These are phyloP conservation scores for Heterohyrax brucei DNA, from an alignment of 2,797 vertebrate species.

Conservation along the genomic window DNA sequence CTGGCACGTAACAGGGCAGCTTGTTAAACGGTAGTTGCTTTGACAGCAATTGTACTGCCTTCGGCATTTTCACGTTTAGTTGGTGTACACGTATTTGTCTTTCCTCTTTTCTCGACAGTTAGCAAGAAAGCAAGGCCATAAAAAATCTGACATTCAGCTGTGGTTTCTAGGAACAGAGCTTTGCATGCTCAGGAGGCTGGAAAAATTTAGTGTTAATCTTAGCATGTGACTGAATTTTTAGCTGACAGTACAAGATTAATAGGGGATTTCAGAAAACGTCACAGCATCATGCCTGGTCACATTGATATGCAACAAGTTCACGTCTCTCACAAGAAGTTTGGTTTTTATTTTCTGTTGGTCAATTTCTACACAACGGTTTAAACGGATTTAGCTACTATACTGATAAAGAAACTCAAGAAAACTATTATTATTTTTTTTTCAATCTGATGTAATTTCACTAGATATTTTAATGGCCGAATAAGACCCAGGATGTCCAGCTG, in stretches of 20 bases:
- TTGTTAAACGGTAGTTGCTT: constrained; percentile 14
- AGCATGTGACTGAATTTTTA: constrained; percentile 25
- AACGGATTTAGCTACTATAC: not conserved
- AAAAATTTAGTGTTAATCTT: constrained; percentile 8
- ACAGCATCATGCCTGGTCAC: not conserved
- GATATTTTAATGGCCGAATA: not conserved
- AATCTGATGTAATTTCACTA: not conserved
- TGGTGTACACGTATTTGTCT: not conserved
- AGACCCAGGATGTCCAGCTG: not conserved
- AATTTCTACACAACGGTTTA: not conserved
- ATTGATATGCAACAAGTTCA: not conserved
- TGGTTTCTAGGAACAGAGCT: constrained; percentile 10
- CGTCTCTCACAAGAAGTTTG: not conserved
- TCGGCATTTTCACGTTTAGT: not conserved
- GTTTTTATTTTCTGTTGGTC: not conserved
- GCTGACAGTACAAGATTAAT: not conserved
- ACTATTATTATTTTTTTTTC: not conserved
- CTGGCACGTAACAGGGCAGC: not conserved
- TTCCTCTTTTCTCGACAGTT: not conserved
- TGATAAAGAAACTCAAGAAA: not conserved
- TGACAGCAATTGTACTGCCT: not conserved
- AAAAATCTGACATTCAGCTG: not conserved
- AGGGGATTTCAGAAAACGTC: constrained; percentile 19
- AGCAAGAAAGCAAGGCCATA: constrained; percentile 16
- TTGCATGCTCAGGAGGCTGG: not conserved